Conservation (phyloP, 1,140 invertebrate species). For the Drosophila yakuba region DNA sequence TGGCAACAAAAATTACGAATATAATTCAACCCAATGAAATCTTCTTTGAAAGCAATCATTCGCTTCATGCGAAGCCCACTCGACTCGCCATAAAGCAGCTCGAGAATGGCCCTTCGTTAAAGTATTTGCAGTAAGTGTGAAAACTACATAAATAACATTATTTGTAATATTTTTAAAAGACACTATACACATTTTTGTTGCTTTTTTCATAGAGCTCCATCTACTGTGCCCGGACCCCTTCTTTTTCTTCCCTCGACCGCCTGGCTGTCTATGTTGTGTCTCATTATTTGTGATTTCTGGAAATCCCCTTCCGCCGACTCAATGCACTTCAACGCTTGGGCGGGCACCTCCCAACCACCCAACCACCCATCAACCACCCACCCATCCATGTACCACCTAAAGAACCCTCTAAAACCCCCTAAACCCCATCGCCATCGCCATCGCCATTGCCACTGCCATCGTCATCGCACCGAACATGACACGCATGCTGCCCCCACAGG, state of each 20-base stretch:
- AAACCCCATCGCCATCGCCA: not conserved
- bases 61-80: not conserved
- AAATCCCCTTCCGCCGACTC: conserved; percentile 36
- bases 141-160: not conserved
- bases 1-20: not conserved
- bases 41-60: not conserved
- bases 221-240: not conserved
- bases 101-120: too few relatives aligned
- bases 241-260: too few relatives aligned
- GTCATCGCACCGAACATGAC: conserved; percentile 32
- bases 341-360: conserved; percentile 16
- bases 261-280: conserved; percentile 62
- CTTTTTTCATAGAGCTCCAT: not conserved
- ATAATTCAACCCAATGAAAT: not conserved
- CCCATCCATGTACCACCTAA: not conserved
- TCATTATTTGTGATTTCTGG: conserved; percentile 76
- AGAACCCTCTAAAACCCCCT: not conserved
- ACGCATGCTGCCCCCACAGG: conserved; percentile 47
- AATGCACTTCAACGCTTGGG: conserved; percentile 42
- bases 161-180: not conserved
- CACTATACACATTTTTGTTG: too few relatives aligned
- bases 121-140: not conserved
- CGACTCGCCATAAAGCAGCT: not conserved
- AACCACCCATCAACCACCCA: not conserved
- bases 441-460: conserved; percentile 3